These are phyloP conservation scores for Paralichthys olivaceus DNA, from an alignment of 2,113 vertebrate species.

Conservation along the genomic window DNA sequence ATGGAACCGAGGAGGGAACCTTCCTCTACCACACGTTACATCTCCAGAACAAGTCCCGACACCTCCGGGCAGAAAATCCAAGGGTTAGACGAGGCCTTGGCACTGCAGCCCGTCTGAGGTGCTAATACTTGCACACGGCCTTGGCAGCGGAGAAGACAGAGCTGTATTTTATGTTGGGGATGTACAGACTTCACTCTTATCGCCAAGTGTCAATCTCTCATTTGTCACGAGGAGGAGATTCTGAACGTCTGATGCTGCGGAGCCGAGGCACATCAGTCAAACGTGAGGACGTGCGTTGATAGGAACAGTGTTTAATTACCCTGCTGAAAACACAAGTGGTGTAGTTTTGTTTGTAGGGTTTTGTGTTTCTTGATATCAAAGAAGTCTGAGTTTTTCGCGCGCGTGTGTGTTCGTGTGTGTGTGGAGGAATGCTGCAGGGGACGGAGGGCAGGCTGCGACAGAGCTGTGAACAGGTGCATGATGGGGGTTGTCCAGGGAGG, in stretches of 20 bases:
- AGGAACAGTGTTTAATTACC: neutral
- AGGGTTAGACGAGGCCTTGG: slow-evolving; percentile 66
- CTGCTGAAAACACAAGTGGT: too few species aligned
- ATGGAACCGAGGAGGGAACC: slow-evolving; percentile 42
- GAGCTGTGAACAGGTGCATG: slow-evolving; percentile 73
- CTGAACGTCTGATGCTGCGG: neutral
- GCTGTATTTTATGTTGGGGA: slow-evolving; percentile 44
- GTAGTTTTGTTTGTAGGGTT: too few species aligned
- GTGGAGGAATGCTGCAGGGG: slow-evolving; percentile 35
- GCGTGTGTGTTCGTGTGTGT: slow-evolving; percentile 20
- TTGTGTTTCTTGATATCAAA: too few species aligned
- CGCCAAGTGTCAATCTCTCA: neutral
- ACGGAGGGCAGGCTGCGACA: slow-evolving; percentile 53
- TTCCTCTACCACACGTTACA: slow-evolving; percentile 27
- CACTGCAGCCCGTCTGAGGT: slow-evolving; percentile 62
- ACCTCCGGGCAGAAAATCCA: slow-evolving; percentile 62
- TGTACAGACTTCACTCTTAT: slow-evolving; percentile 46
- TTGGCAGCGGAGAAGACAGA: slow-evolving; percentile 39
- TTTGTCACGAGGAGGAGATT: too few species aligned
- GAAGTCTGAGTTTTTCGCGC: neutral
- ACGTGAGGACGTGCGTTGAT: slow-evolving; percentile 15
- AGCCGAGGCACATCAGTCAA: neutral
- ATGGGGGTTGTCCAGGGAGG: slow-evolving; percentile 48
- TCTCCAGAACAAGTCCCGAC: slow-evolving; percentile 61
- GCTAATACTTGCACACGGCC: slow-evolving; percentile 41